These are phyloP conservation scores for Monodelphis domestica DNA, from an alignment of 2,797 vertebrate genomes.

Conservation along the genomic window DNA sequence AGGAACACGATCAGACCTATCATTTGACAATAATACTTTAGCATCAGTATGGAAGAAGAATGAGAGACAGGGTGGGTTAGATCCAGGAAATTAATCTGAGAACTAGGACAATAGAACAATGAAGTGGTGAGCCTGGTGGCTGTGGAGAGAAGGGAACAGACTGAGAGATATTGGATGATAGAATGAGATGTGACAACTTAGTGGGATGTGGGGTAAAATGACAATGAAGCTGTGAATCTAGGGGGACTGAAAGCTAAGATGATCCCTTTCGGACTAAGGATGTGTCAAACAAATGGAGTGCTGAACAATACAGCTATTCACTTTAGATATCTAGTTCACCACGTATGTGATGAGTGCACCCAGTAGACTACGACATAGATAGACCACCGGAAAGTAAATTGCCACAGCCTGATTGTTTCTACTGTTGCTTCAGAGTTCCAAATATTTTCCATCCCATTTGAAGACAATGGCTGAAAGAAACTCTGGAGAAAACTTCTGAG, in stretches of 20 bases:
- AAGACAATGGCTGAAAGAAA: constrained; percentile 4
- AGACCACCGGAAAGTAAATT: neutral
- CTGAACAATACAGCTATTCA: too few relatives aligned
- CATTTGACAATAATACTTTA: neutral
- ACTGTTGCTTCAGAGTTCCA: constrained; percentile 18
- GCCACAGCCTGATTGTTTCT: neutral
- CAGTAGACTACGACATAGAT: neutral
- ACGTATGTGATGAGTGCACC: constrained; percentile 39
- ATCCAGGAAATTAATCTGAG: neutral
- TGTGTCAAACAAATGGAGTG: neutral
- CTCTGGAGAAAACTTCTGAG: constrained; percentile 34
- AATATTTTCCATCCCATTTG: neutral
- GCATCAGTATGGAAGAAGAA: neutral
- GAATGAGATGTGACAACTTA: neutral
- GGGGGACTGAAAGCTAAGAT: constrained; percentile 17
- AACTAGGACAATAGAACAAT: neutral
- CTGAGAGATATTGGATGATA: neutral
- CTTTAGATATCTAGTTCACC: neutral
- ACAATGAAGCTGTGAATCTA: neutral
- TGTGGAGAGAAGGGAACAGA: neutral
- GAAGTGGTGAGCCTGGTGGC: neutral
- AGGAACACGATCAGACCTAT: neutral
- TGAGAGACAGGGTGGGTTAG: neutral
- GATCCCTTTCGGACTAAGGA: constrained; percentile 2
- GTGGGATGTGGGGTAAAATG: neutral